Conservation (phyloP, 2,797 vertebrate species). For the Galago senegalensis region DNA sequence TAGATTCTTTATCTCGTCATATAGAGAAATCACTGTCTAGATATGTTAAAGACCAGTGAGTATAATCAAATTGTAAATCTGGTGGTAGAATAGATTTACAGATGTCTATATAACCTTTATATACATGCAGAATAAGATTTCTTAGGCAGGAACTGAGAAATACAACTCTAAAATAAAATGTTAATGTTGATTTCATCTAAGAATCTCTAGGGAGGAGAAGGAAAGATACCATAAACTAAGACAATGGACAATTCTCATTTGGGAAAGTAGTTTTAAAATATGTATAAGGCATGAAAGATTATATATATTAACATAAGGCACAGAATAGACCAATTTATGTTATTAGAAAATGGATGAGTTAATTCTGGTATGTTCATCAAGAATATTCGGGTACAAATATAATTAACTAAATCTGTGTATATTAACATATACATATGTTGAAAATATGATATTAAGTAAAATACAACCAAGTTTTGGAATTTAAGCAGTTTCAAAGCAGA, state of each 20-base stretch:
- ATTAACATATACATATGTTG: not conserved
- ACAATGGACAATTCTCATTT: not conserved
- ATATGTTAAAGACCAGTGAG: not conserved
- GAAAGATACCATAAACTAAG: not conserved
- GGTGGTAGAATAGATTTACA: not conserved
- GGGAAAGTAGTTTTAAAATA: not conserved
- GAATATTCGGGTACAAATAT: not conserved
- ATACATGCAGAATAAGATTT: not conserved
- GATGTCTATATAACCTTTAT: not conserved
- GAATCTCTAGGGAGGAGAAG: not conserved
- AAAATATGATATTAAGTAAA: not conserved
- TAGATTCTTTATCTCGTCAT: not conserved
- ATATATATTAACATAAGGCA: not conserved
- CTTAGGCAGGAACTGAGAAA: not conserved
- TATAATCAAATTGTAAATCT: not conserved
- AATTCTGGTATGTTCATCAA: not conserved
- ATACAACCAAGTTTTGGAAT: not conserved
- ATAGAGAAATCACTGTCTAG: not conserved
- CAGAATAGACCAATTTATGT: not conserved
- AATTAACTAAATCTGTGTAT: not conserved
- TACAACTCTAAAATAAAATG: not conserved
- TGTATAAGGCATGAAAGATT: not conserved
- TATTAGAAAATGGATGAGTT: constrained; percentile 1
- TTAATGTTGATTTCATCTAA: not conserved
- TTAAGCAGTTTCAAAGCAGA: constrained; percentile 6